Base-by-base conservation (phyloP, 2,888 invertebrate genomes). In the Drosophila tanythrix region DNA sequence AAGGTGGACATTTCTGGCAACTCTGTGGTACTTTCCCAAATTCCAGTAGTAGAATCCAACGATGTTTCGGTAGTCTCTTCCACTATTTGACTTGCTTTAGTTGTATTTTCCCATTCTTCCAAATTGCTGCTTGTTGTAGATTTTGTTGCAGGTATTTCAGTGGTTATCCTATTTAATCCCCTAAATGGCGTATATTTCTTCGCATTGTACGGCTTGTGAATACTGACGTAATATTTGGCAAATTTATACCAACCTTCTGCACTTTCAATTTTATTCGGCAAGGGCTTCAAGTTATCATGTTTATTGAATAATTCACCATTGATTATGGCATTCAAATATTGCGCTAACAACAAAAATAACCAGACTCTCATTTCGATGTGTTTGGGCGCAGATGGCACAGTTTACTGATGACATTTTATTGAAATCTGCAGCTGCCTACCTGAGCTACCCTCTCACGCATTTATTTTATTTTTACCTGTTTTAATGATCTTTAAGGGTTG, bases 141-240 rank as follows among this genome's bases (percentile, higher is more conserved):
- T 31, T 1, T 25, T 13, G 15, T 21, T 1, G 65, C 33, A n/a
- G 7, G 48, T 5, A 4, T 25, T 11, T 6, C 25, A 2, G 29
- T 51, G 18, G 29, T 48, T 46, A 56, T 25, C 7, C 7, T 51
- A 5, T 64, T 72, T 8, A 55, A 18, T 21, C 91, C 80, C 1
- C 10, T 70, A 38, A 83, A 92, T 0, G 90, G 82, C 13, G 35
- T 33, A 63, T 89, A 92, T 33, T 59, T 73, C 64, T 81, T 84
- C 0, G 74, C 75, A 21, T 56, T 69, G 52, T 80, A 81, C 0
- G 79, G 73, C 13, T 87, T 82, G 36, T 76, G 76, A 25, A 79
- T 80, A 3, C 55, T 67, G 11, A 87, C 73, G 31, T 81, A 62
- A 13, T 80, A 57, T 21, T 90, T 79, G 0, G 83, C 79, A 5